Evolutionary conservation across 2,888 invertebrate species (phyloP).

Genomic region (Tetropium fuscum): DNA sequence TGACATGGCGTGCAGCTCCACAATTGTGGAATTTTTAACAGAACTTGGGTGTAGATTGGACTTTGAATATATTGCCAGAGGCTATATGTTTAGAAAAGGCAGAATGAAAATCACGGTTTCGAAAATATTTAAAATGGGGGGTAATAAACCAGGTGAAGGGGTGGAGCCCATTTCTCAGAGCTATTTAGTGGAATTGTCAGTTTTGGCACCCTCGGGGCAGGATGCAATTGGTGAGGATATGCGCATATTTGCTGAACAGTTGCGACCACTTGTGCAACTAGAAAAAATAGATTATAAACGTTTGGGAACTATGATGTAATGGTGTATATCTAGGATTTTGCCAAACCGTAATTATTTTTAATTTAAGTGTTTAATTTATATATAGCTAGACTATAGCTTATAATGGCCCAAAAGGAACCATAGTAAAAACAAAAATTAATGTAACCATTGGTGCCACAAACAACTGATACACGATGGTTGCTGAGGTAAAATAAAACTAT

Average conservation of each 20-base stretch:
- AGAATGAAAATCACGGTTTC: constrained; percentile 97
- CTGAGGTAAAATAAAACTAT: too few species aligned
- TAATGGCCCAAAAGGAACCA: neutral
- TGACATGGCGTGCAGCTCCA: constrained; percentile 91
- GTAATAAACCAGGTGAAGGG: constrained; percentile 74
- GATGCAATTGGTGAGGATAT: constrained; percentile 97
- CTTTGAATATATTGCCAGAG: constrained; percentile 94
- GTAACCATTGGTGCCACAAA: neutral
- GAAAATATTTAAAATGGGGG: constrained; percentile 85
- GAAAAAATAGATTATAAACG: constrained; percentile 94
- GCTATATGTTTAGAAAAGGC: constrained; percentile 95
- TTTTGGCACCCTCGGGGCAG: constrained; percentile 90
- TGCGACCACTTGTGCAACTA: constrained; percentile 90
- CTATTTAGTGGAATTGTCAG: constrained; percentile 92
- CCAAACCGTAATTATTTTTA: neutral
- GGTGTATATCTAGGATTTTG: neutral
- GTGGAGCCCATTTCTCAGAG: constrained; percentile 91
- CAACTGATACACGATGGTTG: too few species aligned
- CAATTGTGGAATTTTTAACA: constrained; percentile 90
- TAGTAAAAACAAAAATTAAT: neutral
- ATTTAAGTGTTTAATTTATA: neutral
- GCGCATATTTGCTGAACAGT: constrained; percentile 93
- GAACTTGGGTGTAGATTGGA: constrained; percentile 93
- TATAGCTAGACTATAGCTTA: neutral
- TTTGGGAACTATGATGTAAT: constrained; percentile 63